Conservation (phyloP, 2,888 invertebrate genomes). For the Lissonota sp. region DNA sequence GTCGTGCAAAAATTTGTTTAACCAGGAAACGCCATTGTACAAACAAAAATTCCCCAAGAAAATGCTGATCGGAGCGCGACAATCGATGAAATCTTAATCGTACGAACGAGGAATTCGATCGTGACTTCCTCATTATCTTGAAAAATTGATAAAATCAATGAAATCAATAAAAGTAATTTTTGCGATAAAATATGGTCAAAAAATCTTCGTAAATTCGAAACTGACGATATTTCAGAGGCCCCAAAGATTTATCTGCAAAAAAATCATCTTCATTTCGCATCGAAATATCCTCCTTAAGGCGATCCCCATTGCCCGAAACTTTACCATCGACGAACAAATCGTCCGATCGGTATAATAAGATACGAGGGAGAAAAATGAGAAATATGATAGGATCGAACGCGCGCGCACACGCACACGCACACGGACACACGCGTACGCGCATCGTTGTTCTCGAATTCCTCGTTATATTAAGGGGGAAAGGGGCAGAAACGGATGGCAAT, state of each 20-base stretch:
- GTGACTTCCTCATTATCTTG: too few species aligned
- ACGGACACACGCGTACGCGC: not conserved
- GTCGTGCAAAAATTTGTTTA: too few species aligned
- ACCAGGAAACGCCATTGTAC: too few species aligned
- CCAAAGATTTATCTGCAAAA: not conserved
- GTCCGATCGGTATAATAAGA: slow-evolving; percentile 30
- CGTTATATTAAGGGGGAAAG: slow-evolving; percentile 18
- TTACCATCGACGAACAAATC: slow-evolving; percentile 14
- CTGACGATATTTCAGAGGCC: too few species aligned
- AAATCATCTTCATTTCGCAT: not conserved
- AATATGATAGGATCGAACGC: slow-evolving; percentile 36
- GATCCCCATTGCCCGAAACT: slow-evolving; percentile 8
- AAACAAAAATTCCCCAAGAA: too few species aligned
- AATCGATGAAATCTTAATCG: slow-evolving; percentile 7
- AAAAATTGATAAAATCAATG: too few species aligned
- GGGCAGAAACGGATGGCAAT: slow-evolving; percentile 39
- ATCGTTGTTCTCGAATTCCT: slow-evolving; percentile 41
- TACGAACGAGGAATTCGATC: too few species aligned
- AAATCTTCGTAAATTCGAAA: too few species aligned
- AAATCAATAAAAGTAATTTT: too few species aligned
- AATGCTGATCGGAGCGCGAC: not conserved
- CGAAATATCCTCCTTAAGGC: not conserved
- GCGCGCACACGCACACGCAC: not conserved
- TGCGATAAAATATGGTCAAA: too few species aligned
- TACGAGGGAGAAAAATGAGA: slow-evolving; percentile 38